phyloP scores from a whole-genome alignment of 2,797 vertebrate species.

The Melanotaenia trifasciata region DNA sequence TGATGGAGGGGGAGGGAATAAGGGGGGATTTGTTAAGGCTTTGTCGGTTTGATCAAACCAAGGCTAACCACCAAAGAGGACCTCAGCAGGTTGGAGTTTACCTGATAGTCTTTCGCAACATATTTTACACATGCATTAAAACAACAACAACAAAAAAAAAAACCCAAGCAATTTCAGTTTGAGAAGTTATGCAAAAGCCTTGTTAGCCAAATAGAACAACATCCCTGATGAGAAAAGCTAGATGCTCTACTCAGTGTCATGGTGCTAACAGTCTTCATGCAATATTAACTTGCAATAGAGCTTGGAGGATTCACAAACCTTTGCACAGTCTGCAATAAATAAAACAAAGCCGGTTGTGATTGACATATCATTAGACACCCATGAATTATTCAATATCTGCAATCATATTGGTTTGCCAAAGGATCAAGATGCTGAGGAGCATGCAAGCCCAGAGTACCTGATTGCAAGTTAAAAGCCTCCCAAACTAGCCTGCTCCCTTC shows the following conservation, averaged over 20 bases:
- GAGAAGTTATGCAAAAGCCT: constrained; percentile 43
- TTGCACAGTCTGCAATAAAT: constrained; percentile 71
- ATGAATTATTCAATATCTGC: constrained; percentile 81
- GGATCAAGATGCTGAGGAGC: constrained; percentile 74
- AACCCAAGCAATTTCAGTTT: constrained; percentile 27
- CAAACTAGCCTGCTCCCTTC: constrained; percentile 53
- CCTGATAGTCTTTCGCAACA: neutral
- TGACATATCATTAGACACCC: constrained; percentile 80
- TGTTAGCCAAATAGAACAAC: constrained; percentile 62
- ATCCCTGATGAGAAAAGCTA: constrained; percentile 55
- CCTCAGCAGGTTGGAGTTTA: neutral
- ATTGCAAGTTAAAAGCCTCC: constrained; percentile 78
- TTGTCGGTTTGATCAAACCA: constrained; percentile 12
- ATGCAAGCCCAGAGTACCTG: constrained; percentile 68
- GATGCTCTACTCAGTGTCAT: constrained; percentile 60
- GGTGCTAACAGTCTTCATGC: constrained; percentile 72
- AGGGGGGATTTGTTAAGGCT: constrained; percentile 9
- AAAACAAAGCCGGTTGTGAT: constrained; percentile 79
- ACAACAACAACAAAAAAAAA: too few species aligned
- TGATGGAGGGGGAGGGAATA: neutral
- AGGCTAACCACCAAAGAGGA: constrained; percentile 18
- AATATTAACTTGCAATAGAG: constrained; percentile 76
- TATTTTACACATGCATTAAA: constrained; percentile 24
- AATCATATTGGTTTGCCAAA: constrained; percentile 76
- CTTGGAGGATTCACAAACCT: constrained; percentile 68